A percentile compares a stretch with the other conserved stretches of the same genome.
Conservation (phyloP, 1,140 invertebrate genomes). For the Oreohelix idahoensis region DNA sequence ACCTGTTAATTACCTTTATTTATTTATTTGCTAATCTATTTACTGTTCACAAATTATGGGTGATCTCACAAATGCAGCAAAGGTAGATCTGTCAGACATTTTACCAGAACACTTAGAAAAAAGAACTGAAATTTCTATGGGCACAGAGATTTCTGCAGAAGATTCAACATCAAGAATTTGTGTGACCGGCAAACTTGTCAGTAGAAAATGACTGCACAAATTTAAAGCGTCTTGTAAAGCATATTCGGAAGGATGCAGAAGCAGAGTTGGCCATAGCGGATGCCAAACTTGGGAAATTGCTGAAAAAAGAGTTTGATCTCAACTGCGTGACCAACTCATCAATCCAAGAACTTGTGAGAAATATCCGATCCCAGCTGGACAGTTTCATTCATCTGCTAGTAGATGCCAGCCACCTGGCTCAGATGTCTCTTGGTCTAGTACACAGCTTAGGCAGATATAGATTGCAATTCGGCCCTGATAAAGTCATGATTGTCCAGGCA, state of each 20-base stretch:
- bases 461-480: slow-evolving; percentile 98
- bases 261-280: slow-evolving; percentile 94
- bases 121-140: no score
- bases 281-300: slow-evolving; percentile 92
- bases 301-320: slow-evolving; percentile 95
- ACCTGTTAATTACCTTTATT: no score
- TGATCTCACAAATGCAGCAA: no score
- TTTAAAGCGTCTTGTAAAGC: slow-evolving; percentile 90
- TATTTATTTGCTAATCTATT: no score
- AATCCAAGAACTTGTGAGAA: slow-evolving; percentile 94
- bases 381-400: slow-evolving; percentile 87
- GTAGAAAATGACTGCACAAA: slow-evolving; percentile 94
- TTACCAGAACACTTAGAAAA: no score
- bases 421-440: slow-evolving; percentile 96
- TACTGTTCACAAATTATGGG: no score
- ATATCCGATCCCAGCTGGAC: slow-evolving; percentile 94
- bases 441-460: slow-evolving; percentile 96
- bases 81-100: no score
- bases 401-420: slow-evolving; percentile 89
- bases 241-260: slow-evolving; percentile 82
- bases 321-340: slow-evolving; percentile 90
- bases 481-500: slow-evolving; percentile 99
- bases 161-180: no score
- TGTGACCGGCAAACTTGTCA: slow-evolving; percentile 88
- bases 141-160: no score